These are phyloP conservation scores for Ferrisia virgata DNA, from an alignment of 2,888 invertebrate species.

Conservation along the genomic window DNA sequence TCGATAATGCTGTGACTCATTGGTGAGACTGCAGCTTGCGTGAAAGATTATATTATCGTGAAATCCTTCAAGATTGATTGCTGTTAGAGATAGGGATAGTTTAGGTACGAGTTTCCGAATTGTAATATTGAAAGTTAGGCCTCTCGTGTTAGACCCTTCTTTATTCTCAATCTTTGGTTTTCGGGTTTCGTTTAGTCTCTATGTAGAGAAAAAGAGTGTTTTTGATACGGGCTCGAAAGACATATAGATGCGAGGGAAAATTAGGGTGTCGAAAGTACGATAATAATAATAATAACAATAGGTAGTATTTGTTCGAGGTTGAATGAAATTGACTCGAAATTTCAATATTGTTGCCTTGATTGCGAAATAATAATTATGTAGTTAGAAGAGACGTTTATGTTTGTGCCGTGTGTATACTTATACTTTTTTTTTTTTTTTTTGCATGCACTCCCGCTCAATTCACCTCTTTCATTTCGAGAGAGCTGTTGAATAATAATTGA, in stretches of 20 bases:
- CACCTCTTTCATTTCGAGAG: neutral
- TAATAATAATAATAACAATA: neutral
- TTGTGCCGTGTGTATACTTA: neutral
- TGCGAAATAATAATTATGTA: neutral
- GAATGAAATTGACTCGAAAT: neutral
- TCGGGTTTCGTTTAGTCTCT: neutral
- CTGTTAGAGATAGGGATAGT: neutral
- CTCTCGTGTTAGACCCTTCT: neutral
- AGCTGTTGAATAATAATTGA: conserved; percentile 7
- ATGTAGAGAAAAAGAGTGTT: too few relatives aligned
- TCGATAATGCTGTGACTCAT: neutral
- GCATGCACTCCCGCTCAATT: neutral
- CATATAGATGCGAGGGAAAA: neutral
- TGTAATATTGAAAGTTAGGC: neutral
- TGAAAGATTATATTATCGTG: neutral
- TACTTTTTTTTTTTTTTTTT: neutral
- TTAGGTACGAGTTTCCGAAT: neutral
- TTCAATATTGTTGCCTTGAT: neutral
- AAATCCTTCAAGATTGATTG: neutral
- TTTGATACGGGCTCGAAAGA: neutral
- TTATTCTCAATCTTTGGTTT: too few relatives aligned
- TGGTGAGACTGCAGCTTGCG: neutral
- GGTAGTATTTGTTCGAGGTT: too few relatives aligned
- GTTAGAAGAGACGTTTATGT: neutral
- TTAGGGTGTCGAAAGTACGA: neutral